Percentiles rank a stretch among this genome's conserved stretches.
phyloP scores from a whole-genome alignment of 2,888 invertebrate genomes.

The Phragmatobia fuliginosa region DNA sequence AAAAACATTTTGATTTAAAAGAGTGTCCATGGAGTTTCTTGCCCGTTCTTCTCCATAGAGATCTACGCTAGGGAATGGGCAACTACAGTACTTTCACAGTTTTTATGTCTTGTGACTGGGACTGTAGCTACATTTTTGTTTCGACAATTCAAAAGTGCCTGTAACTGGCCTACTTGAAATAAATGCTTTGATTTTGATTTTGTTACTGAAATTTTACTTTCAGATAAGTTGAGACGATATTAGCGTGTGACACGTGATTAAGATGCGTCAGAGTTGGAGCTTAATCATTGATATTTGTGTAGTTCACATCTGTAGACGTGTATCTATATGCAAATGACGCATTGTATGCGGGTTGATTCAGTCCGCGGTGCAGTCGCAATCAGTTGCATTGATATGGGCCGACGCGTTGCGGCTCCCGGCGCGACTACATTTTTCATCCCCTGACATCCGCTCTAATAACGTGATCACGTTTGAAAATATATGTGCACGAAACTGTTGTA shows the following conservation, averaged over 20 bases:
- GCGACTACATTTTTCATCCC: conserved; percentile 72
- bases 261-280: conserved; percentile 50
- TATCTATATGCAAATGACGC: conserved; percentile 64
- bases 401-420: conserved; percentile 43
- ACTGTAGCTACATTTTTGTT: too few species aligned
- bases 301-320: conserved; percentile 48
- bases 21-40: too few species aligned
- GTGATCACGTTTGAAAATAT: conserved; percentile 63
- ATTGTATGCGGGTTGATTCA: conserved; percentile 64
- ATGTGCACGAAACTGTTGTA: conserved; percentile 48
- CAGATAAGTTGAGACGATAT: conserved; percentile 2
- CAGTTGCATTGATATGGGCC: conserved; percentile 66
- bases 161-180: too few species aligned
- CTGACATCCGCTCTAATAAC: conserved; percentile 68
- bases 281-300: conserved; percentile 58
- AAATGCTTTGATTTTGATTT: too few species aligned
- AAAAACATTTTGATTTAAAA: too few species aligned
- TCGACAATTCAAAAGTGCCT: too few species aligned
- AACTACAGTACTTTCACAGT: too few species aligned
- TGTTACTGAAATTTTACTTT: not conserved
- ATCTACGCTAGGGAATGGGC: too few species aligned
- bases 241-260: conserved; percentile 16
- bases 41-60: too few species aligned
- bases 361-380: conserved; percentile 60
- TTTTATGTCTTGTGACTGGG: too few species aligned